A percentile compares a stretch with the other conserved stretches of the same genome.
Conservation (phyloP, 2,888 invertebrate species). For the Emmelina monodactyla region DNA sequence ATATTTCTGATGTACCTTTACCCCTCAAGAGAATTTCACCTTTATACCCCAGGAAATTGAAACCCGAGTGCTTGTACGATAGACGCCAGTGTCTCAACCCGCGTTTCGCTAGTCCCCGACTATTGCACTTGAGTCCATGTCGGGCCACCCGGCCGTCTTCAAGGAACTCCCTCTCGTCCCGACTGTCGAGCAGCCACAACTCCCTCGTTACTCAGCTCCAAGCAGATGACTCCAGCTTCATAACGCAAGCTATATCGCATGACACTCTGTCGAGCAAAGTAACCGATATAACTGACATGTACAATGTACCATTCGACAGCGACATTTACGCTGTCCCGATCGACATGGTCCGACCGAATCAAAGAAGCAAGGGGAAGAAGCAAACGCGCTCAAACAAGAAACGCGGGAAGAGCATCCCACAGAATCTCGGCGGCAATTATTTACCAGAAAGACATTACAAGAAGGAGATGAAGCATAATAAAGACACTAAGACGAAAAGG, state of each 20-base stretch:
- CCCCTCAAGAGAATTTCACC: slow-evolving; percentile 37
- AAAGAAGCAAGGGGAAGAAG: slow-evolving; percentile 46
- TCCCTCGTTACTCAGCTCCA: slow-evolving; percentile 79
- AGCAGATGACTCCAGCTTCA: slow-evolving; percentile 85
- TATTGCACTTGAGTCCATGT: slow-evolving; percentile 69
- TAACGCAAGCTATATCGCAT: slow-evolving; percentile 88
- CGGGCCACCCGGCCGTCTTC: slow-evolving; percentile 74
- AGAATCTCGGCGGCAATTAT: slow-evolving; percentile 25
- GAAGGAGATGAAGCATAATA: slow-evolving; percentile 35
- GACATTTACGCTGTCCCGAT: slow-evolving; percentile 88
- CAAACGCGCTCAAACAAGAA: slow-evolving; percentile 40
- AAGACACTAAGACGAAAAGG: slow-evolving; percentile 64
- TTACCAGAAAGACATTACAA: slow-evolving; percentile 29
- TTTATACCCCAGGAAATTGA: slow-evolving; percentile 42
- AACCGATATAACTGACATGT: slow-evolving; percentile 84
- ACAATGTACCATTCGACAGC: slow-evolving; percentile 88
- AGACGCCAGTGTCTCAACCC: slow-evolving; percentile 49
- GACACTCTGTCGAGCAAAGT: slow-evolving; percentile 75
- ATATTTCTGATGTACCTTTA: slow-evolving; percentile 30
- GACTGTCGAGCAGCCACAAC: slow-evolving; percentile 85
- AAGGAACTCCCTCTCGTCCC: slow-evolving; percentile 77
- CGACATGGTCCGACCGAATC: slow-evolving; percentile 75
- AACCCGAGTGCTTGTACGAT: slow-evolving; percentile 43
- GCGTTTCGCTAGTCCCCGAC: slow-evolving; percentile 49
- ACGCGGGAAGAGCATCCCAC: slow-evolving; percentile 40